phyloP scores from a whole-genome alignment of 2,113 vertebrate genomes.

The Barbus barbus region DNA sequence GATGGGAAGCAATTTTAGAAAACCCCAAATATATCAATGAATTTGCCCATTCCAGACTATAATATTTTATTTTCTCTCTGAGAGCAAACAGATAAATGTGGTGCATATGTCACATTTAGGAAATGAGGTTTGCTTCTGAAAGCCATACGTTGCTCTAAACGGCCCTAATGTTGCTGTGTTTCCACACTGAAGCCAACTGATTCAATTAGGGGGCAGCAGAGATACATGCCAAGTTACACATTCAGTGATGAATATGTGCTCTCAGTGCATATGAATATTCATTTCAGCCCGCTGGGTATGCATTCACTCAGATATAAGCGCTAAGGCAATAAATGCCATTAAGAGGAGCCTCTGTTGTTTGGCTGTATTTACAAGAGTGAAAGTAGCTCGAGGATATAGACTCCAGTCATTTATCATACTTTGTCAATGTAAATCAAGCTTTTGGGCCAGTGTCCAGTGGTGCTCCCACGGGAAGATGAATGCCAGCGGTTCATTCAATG shows the following conservation, averaged over 20 bases:
- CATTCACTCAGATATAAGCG: conserved; percentile 50
- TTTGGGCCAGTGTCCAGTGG: conserved; percentile 38
- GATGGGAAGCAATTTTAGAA: not conserved
- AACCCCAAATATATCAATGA: not conserved
- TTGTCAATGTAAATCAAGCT: conserved; percentile 41
- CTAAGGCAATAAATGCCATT: conserved; percentile 37
- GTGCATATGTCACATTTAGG: conserved; percentile 12
- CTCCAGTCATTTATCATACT: conserved; percentile 37
- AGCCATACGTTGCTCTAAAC: conserved; percentile 50
- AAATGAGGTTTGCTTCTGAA: conserved; percentile 40
- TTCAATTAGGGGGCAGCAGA: conserved; percentile 51
- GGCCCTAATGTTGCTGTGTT: conserved; percentile 51
- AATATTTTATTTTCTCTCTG: not conserved
- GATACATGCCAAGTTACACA: conserved; percentile 54
- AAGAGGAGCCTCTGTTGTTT: conserved; percentile 28
- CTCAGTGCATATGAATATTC: conserved; percentile 66
- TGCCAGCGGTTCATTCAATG: conserved; percentile 22
- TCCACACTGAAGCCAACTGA: conserved; percentile 59
- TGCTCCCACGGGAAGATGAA: not conserved
- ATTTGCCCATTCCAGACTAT: not conserved
- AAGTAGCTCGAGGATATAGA: conserved; percentile 1
- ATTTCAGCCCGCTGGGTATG: conserved; percentile 59
- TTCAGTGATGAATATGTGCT: conserved; percentile 59
- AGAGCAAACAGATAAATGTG: conserved; percentile 28
- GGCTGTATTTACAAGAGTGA: conserved; percentile 29